phyloP scores from a whole-genome alignment of 2,797 vertebrate species.

The Benthosema pterotum region DNA sequence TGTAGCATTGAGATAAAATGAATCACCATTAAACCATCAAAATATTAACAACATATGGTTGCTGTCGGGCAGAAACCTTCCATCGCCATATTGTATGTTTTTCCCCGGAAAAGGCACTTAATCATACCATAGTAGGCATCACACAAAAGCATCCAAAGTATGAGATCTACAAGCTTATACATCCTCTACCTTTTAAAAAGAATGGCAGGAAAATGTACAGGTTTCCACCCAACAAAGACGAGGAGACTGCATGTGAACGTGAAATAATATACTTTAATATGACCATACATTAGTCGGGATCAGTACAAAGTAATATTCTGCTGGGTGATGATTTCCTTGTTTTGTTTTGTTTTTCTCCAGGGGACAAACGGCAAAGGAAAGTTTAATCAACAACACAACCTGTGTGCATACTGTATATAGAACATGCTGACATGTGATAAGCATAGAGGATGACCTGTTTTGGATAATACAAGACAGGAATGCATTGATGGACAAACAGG shows the following conservation, averaged over 20 bases:
- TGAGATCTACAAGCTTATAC: no score
- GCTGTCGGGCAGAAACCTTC: no score
- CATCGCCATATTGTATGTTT: no score
- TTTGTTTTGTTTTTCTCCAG: slow-evolving; percentile 66
- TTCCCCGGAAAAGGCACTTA: no score
- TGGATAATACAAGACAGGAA: background rate
- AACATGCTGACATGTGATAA: slow-evolving; percentile 7
- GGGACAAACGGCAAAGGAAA: slow-evolving; percentile 59
- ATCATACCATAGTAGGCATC: no score
- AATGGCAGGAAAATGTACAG: no score
- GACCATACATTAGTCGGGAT: slow-evolving; percentile 73
- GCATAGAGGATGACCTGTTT: background rate
- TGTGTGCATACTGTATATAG: background rate
- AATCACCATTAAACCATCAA: no score
- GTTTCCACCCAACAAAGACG: background rate
- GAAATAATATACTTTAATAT: slow-evolving; percentile 83
- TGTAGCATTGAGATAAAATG: no score
- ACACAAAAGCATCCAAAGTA: no score
- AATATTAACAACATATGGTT: no score
- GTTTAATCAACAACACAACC: slow-evolving; percentile 2
- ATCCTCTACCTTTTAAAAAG: no score
- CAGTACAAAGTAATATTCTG: slow-evolving; percentile 73
- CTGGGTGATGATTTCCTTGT: slow-evolving; percentile 60
- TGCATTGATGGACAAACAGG: slow-evolving; percentile 8
- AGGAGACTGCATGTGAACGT: slow-evolving; percentile 47